Evolutionary conservation across 2,888 invertebrate genomes (phyloP), one percentile per base, ranked within the genome.

Genomic region (Fragum sueziense): DNA sequence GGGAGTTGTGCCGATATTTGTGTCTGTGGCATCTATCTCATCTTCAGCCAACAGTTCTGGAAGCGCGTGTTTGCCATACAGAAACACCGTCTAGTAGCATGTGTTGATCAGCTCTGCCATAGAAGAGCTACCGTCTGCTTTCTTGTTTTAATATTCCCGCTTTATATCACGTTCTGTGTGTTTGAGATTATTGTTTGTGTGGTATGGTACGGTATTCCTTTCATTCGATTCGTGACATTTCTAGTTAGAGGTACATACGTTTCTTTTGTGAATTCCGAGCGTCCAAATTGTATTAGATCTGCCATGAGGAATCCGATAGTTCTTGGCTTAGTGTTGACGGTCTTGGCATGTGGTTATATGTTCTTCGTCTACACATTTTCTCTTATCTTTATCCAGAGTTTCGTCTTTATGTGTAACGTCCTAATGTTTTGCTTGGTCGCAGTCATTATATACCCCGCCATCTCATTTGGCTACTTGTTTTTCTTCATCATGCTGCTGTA

Each of bases 401-500:
- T 77, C 70, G 41, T 52, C 6, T 81, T 81, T 47, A 47, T 81
- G 3, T 74, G 75, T 22, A 71, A 81, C 25, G 69, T 81, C 2
- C 29, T 72, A 29, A 70, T 78, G 2, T 81, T 72, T 33, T 81
- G 78, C 33, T 75, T 78, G n/a, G 75, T 81, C n/a, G 81, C 81
- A 2, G 69, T 81, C 22, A 72, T 81, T 27, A 57, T 81, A 6
- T 78, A 69, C 17, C 81, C 81, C n/a, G 62, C 81, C 1, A 62
- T 62, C 22, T 57, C 81, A 0, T 77, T 81, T 41, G 78, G 81
- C 6, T 81, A 78, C 69, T 70, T 81, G 29, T 81, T 77, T 34
- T 81, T 81, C 75, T 71, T 75, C 17, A 27, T 78, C 9, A 74
- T 81, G 27, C 67, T 81, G 29, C n/a, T 81, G 31, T 81, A 81